Base-by-base conservation (phyloP, 2,797 vertebrate genomes). In the Amphiprion clarkii region DNA sequence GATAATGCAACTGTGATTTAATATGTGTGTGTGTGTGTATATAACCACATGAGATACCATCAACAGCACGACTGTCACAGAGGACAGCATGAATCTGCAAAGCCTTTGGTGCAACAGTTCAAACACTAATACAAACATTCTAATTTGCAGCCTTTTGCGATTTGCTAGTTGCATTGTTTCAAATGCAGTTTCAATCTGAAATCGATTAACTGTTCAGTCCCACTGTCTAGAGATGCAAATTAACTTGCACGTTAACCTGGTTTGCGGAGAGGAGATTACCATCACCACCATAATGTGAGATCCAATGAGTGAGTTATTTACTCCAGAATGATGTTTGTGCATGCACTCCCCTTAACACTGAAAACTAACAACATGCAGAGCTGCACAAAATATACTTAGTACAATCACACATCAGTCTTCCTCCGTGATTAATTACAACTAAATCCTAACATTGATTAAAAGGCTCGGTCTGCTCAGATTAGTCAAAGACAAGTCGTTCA, bases 381-480 rank as follows among this genome's bases (percentile, higher is more conserved):
- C 19, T 29, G 13, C 42, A 51, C 33, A 65, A 71, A 72, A 64
- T 71, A 48, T 61, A 67, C 36, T 62, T 44, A n/a, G 42, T 23
- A 48, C 33, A 61, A 62, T 70, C 60, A 64, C 75, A 73, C 58
- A 70, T 67, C 44, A 74, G 49, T 71, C 33, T 71, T 65, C 77
- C 68, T 87, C 67, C 76, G 79, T 12, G 21, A 87, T 79, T 82
- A 81, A 88, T 88, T 86, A 77, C 72, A 68, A 19, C 58, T 42
- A 75, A 81, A 86, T 80, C 69, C 76, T 51, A 65, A 69, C 79
- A 89, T 87, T 92, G 87, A 93, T 89, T 90, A 81, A 87, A 91
- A 79, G 70, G 75, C 66, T 68, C 19, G n/a, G 63, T 58, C 83
- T 40, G 79, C 64, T 66, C 46, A 48, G 63, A 85, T 87, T 70